Evolutionary conservation across 2,888 invertebrate species (phyloP), one percentile per base, ranked within the genome.

Genomic region (Zhengitettix transpicula): DNA sequence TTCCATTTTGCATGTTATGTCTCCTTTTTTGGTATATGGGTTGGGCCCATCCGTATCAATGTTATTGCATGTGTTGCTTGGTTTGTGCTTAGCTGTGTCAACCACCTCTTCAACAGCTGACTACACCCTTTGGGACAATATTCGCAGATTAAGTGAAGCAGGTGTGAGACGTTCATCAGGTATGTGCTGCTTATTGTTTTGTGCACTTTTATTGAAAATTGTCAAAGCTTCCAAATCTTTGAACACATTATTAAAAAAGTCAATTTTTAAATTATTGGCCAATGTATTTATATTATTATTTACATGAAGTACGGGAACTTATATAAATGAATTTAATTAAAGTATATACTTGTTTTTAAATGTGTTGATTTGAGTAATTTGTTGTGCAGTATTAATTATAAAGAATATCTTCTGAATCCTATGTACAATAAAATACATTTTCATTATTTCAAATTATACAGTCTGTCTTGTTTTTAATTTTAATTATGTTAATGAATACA

Each of bases 91-190:
- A 41, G n/a, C 14, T 11, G 55, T n/a, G 55, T n/a, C n/a, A 16
- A 28, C 55, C 12, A 7, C 41, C 16, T 52, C 52, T n/a, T 52
- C 52, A 11, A 17, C 17, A 11, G 40, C n/a, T n/a, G 55, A 55
- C 28, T 28, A 28, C 28, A 7, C 28, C 55, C 78, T 85, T 62
- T 85, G 84, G 84, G 85, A 85, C 74, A 83, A 84, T 69, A 81
- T 83, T 67, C 81, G 85, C 68, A 81, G 84, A 71, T 79, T 85
- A 71, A 83, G 83, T 75, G 86, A 86, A 76, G 85, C 86, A 68
- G 85, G 85, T 70, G 79, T 85, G 67, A 80, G 84, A 69, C 78
- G 85, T 73, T 82, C 83, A 70, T 84, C 86, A 82, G 87, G 87
- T 87, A 82, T 42, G 58, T 17, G 14, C n/a, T 12, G 9, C 11